Percentiles rank a stretch among this genome's conserved stretches.
Evolutionary conservation across 2,797 vertebrate genomes (phyloP).

Genomic region (Hypotaenidia okinawae): DNA sequence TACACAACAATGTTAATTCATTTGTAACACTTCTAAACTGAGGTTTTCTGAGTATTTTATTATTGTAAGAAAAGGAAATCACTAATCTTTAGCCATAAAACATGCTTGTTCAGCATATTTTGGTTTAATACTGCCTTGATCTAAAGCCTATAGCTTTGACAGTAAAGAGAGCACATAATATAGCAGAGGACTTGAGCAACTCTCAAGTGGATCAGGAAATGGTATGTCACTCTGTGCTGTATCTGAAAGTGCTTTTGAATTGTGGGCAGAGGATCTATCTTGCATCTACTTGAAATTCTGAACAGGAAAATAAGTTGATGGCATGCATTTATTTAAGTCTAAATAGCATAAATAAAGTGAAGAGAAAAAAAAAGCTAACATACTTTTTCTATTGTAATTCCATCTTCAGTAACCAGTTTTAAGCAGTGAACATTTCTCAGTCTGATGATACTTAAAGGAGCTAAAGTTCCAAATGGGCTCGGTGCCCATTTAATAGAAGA

Average conservation of each 20-base stretch:
- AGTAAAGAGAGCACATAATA: not conserved
- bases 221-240: not conserved
- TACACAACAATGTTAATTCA: not conserved
- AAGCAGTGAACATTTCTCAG: not conserved
- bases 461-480: not conserved
- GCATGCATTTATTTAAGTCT: not conserved
- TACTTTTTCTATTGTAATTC: not conserved
- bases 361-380: not conserved
- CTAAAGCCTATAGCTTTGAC: not conserved
- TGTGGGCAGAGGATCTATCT: not conserved
- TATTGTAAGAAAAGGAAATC: not conserved
- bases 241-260: not conserved
- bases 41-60: not conserved
- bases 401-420: not conserved
- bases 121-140: not conserved
- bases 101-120: not conserved
- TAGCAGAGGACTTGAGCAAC: not conserved
- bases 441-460: not conserved
- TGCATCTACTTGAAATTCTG: not conserved
- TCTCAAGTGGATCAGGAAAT: not conserved
- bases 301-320: not conserved
- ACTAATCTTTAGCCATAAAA: not conserved
- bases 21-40: not conserved
- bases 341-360: not conserved
- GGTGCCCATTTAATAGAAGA: not conserved